Percentiles rank a stretch among this genome's conserved stretches.
phyloP scores from a whole-genome alignment of 2,797 vertebrate genomes.

The Acrossocheilus wenchowensis region DNA sequence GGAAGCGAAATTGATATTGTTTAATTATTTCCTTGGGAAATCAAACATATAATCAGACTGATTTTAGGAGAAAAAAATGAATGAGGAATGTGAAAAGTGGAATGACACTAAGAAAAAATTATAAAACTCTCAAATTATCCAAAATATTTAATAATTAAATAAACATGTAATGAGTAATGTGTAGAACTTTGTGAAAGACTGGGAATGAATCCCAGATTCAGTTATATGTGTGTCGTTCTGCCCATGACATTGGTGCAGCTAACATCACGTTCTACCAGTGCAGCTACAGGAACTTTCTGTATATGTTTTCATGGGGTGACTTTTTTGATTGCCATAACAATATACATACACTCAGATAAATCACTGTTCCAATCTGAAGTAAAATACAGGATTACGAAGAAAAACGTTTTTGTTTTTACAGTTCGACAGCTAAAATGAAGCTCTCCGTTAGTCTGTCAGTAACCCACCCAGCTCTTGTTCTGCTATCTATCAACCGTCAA shows the following conservation, averaged over 20 bases:
- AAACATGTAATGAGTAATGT: neutral
- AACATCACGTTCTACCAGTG: neutral
- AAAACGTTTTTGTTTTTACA: conserved; percentile 46
- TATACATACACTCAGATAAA: neutral
- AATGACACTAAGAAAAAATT: neutral
- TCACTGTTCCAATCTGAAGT: conserved; percentile 7
- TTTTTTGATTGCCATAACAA: neutral
- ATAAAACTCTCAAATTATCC: neutral
- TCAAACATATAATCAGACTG: neutral
- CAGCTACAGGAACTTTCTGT: neutral
- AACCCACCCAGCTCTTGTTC: conserved; percentile 29
- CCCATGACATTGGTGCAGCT: neutral
- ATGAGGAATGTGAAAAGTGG: no score
- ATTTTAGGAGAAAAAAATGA: neutral
- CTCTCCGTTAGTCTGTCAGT: conserved; percentile 37
- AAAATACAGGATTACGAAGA: conserved; percentile 30
- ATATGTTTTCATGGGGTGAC: neutral
- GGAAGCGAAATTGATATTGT: neutral
- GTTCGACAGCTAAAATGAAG: conserved; percentile 29
- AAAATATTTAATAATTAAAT: neutral
- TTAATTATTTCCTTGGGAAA: neutral
- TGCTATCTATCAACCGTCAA: conserved; percentile 43
- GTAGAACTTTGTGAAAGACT: neutral
- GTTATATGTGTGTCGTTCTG: neutral
- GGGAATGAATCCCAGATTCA: conserved; percentile 9